Evolutionary conservation across 2,888 invertebrate genomes (phyloP).

Genomic region (Noctuana brunneofusca): DNA sequence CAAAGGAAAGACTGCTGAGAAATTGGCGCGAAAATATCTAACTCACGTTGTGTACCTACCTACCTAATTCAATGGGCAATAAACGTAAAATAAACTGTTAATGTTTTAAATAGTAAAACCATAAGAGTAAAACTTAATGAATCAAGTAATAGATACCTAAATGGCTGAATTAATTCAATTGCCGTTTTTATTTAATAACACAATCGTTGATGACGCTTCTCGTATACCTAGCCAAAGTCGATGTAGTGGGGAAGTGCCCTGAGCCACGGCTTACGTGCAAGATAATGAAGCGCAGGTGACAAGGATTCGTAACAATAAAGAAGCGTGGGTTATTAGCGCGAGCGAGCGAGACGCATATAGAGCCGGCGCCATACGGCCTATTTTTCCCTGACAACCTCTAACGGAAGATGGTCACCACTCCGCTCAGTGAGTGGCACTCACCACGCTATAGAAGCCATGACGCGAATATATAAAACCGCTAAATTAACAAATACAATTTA

Average conservation of each 20-base stretch:
- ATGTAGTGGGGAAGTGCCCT: constrained; percentile 32
- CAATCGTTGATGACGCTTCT: constrained; percentile 11
- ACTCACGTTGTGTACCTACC: no score
- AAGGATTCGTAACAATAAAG: constrained; percentile 73
- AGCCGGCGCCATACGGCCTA: constrained; percentile 54
- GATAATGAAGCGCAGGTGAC: constrained; percentile 74
- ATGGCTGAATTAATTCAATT: constrained; percentile 59
- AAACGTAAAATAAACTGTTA: constrained; percentile 7
- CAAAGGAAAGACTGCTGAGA: background rate
- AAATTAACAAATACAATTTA: constrained; percentile 46
- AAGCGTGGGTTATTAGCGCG: constrained; percentile 75
- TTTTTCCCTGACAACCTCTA: constrained; percentile 66
- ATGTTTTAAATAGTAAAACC: constrained; percentile 39
- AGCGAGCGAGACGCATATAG: constrained; percentile 62
- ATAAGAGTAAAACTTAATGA: constrained; percentile 50
- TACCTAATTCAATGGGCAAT: no score
- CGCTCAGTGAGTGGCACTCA: no score
- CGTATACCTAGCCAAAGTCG: constrained; percentile 2
- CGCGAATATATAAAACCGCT: constrained; percentile 52
- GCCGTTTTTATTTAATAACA: constrained; percentile 41
- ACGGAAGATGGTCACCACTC: constrained; percentile 74
- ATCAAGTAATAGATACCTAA: constrained; percentile 57
- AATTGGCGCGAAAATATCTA: constrained; percentile 1
- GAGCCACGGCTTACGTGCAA: constrained; percentile 50
- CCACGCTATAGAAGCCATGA: constrained; percentile 49